Conservation (phyloP, 2,888 invertebrate genomes). For the Lordiphosa fenestrarum region DNA sequence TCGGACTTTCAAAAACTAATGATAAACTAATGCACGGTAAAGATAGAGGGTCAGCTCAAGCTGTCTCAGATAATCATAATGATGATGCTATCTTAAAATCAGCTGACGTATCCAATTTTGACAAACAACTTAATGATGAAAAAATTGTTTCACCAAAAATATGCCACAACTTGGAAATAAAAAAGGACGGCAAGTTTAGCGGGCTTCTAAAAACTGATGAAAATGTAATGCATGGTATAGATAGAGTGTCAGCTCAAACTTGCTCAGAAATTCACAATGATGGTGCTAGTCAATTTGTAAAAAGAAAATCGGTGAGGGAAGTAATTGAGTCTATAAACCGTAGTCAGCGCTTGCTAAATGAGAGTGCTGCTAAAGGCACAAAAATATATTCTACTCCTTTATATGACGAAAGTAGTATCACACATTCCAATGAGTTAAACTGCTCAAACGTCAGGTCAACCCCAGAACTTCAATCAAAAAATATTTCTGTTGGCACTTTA, state of each 20-base stretch:
- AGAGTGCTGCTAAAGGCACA: conserved; percentile 74
- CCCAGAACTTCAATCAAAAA: conserved; percentile 12
- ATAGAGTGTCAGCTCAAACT: too few species aligned
- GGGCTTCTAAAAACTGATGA: too few species aligned
- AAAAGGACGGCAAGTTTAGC: too few species aligned
- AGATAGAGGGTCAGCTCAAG: neutral
- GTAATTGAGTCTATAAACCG: conserved; percentile 80
- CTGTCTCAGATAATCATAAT: neutral
- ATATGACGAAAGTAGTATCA: conserved; percentile 32
- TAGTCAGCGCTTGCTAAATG: conserved; percentile 77
- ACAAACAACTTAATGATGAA: too few species aligned
- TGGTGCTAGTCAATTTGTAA: conserved; percentile 26
- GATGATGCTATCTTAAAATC: neutral
- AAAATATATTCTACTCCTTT: conserved; percentile 46
- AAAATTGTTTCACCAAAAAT: too few species aligned
- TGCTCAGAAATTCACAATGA: neutral
- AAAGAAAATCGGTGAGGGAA: conserved; percentile 76
- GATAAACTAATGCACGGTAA: neutral
- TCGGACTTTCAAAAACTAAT: neutral
- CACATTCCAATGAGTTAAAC: conserved; percentile 29
- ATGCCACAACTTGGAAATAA: too few species aligned
- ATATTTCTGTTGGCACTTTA: conserved; percentile 11
- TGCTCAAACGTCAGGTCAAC: conserved; percentile 15
- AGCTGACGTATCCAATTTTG: too few species aligned
- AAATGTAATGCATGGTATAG: too few species aligned